These are phyloP conservation scores for Aphaenogaster ashmeadi DNA, from an alignment of 1,140 invertebrate species.

Conservation along the genomic window DNA sequence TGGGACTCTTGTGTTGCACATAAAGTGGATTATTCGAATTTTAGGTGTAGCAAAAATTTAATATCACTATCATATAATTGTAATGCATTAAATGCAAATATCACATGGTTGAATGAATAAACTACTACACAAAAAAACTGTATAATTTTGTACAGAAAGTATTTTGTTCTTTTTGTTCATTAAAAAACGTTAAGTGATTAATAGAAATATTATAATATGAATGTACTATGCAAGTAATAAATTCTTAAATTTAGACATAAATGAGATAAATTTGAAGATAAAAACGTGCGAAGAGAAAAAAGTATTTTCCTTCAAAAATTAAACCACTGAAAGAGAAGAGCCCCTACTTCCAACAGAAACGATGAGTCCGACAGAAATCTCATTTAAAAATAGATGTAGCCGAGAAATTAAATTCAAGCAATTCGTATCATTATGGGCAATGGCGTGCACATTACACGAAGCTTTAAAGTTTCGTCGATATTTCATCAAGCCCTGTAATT, in stretches of 20 bases:
- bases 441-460: conserved; percentile 56
- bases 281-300: not conserved
- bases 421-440: conserved; percentile 62
- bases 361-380: not conserved
- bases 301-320: not conserved
- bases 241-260: not conserved
- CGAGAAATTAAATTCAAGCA: conserved; percentile 51
- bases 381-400: conserved; percentile 53
- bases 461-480: conserved; percentile 59
- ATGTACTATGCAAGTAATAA: not conserved
- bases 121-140: not conserved
- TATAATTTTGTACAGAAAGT: conserved; percentile 11
- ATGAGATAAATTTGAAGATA: not conserved
- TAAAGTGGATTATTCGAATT: conserved; percentile 10
- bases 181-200: not conserved
- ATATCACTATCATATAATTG: not conserved
- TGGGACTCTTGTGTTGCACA: not conserved
- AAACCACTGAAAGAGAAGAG: not conserved
- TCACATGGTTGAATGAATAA: not conserved
- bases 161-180: not conserved
- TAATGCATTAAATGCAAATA: not conserved
- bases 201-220: not conserved
- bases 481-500: conserved; percentile 60
- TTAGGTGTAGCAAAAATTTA: conserved; percentile 2
- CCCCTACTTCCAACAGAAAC: not conserved